phyloP scores from a whole-genome alignment of 1,140 invertebrate genomes.

The Anadara kagoshimensis region DNA sequence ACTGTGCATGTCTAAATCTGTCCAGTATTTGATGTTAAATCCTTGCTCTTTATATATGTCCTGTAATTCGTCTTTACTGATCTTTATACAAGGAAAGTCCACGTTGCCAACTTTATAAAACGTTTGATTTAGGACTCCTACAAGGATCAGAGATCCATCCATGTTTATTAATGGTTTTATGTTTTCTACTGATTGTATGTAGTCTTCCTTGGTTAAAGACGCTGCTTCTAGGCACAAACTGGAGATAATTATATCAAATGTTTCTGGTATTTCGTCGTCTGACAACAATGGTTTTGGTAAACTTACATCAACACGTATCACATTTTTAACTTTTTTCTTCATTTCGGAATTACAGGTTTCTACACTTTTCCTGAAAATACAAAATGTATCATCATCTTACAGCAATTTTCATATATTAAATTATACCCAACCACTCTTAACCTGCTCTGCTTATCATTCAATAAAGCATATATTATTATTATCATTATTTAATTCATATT shows the following conservation, averaged over 20 bases:
- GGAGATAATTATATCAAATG: conserved; percentile 13
- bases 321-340: neutral
- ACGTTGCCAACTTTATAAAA: conserved; percentile 21
- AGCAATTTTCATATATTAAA: too few species aligned
- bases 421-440: too few species aligned
- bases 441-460: too few species aligned
- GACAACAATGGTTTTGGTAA: neutral
- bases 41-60: neutral
- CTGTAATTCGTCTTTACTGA: neutral
- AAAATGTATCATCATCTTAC: neutral
- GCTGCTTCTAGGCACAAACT: conserved; percentile 24
- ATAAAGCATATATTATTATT: too few species aligned
- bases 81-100: conserved; percentile 10
- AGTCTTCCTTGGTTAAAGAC: conserved; percentile 1
- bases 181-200: neutral
- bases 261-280: neutral
- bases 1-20: neutral
- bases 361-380: too few species aligned
- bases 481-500: too few species aligned
- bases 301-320: conserved; percentile 10
- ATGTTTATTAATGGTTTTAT: neutral
- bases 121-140: conserved; percentile 1
- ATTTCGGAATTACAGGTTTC: neutral
- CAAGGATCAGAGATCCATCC: conserved; percentile 1
- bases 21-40: conserved; percentile 17